phyloP scores from a whole-genome alignment of 2,113 vertebrate species.

The Bostrychus sinensis region DNA sequence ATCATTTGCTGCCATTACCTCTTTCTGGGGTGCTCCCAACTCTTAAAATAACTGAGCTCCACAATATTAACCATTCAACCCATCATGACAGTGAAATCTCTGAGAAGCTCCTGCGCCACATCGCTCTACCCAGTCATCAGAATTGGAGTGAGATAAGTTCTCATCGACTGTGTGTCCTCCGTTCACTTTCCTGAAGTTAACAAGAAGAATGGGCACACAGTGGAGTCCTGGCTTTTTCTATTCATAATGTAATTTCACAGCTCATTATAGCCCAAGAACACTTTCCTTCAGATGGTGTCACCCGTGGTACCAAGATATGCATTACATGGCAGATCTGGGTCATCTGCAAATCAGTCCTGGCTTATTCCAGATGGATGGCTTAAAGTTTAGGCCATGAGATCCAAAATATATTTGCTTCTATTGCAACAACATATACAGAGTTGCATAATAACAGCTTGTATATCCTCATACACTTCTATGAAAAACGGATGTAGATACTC shows the following conservation, averaged over 20 bases:
- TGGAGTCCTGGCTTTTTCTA: constrained; percentile 38
- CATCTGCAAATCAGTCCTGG: constrained; percentile 38
- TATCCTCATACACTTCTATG: too few relatives aligned
- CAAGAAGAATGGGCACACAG: constrained; percentile 53
- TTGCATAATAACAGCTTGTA: too few relatives aligned
- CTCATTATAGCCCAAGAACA: constrained; percentile 72
- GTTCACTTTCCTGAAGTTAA: constrained; percentile 48
- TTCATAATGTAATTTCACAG: constrained; percentile 78
- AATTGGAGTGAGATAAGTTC: constrained; percentile 56
- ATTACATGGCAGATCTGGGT: constrained; percentile 63
- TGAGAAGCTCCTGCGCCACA: constrained; percentile 35
- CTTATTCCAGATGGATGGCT: constrained; percentile 8
- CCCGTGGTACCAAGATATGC: constrained; percentile 49
- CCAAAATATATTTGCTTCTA: too few relatives aligned
- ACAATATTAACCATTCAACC: constrained; percentile 45
- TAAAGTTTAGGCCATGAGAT: background rate
- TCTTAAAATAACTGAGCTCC: constrained; percentile 62
- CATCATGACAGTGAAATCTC: constrained; percentile 54
- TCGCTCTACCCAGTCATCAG: constrained; percentile 45
- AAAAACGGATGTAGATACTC: too few relatives aligned
- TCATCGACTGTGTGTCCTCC: constrained; percentile 59
- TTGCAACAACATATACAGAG: too few relatives aligned
- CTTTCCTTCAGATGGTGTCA: constrained; percentile 65
- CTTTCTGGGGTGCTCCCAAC: constrained; percentile 38
- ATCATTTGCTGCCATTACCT: constrained; percentile 65